phyloP scores from a whole-genome alignment of 2,888 invertebrate genomes.

The Hymenopus coronatus region DNA sequence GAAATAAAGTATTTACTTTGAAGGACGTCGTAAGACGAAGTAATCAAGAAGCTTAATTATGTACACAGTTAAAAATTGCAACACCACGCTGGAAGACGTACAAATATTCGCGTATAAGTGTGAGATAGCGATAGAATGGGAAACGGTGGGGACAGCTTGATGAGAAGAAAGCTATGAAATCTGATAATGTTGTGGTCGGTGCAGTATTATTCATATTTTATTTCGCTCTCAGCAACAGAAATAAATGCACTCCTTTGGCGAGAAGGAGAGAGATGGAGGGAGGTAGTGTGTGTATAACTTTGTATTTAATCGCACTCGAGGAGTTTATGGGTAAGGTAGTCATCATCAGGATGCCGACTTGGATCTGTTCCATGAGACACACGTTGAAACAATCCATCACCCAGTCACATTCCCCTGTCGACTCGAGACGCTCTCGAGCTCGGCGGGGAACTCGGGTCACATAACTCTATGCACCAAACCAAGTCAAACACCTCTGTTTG shows the following conservation, averaged over 20 bases:
- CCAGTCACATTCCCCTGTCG: not conserved
- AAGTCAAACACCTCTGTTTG: no score
- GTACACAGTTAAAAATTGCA: no score
- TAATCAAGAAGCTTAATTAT: no score
- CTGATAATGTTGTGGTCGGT: not conserved
- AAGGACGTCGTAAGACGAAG: no score
- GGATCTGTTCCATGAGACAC: constrained; percentile 6
- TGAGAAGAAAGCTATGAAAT: not conserved
- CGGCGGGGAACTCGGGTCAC: not conserved
- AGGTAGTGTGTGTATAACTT: not conserved
- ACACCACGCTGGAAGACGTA: no score
- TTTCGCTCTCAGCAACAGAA: not conserved
- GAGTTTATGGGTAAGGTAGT: not conserved
- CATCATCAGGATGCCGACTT: not conserved
- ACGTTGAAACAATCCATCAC: constrained; percentile 5
- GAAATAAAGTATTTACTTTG: no score
- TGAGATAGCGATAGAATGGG: not conserved
- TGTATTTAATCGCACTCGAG: not conserved
- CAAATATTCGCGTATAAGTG: no score
- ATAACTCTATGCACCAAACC: not conserved
- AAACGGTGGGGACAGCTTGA: not conserved
- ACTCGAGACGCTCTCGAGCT: not conserved
- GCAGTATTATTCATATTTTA: not conserved
- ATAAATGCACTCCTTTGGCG: not conserved
- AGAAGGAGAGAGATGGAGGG: not conserved